A percentile compares a stretch with the other conserved stretches of the same genome.
Conservation (phyloP, 2,888 invertebrate genomes). For the Allacma fusca region DNA sequence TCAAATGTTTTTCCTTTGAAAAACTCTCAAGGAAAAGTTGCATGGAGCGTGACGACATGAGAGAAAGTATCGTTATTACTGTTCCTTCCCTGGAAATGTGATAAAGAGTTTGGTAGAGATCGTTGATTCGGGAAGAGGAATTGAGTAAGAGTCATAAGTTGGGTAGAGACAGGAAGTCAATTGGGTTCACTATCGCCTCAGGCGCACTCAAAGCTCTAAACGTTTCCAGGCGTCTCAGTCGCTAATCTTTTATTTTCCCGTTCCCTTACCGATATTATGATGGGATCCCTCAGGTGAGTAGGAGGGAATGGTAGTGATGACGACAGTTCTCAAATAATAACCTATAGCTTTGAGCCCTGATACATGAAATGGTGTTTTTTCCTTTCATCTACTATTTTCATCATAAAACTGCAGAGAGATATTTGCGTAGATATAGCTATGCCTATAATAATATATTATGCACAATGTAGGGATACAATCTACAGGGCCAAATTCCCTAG, state of each 20-base stretch:
- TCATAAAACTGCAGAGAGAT: no score
- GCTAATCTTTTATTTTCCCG: constrained; percentile 11
- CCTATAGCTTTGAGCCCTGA: neutral
- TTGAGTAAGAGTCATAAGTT: neutral
- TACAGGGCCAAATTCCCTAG: no score
- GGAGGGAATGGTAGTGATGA: neutral
- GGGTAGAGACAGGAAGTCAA: neutral
- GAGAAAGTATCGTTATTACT: no score
- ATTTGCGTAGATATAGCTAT: no score
- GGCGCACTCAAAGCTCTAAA: neutral
- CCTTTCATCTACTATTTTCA: neutral
- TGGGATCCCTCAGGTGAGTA: constrained; percentile 4
- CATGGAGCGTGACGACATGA: no score
- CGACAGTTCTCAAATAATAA: neutral
- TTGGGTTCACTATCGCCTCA: neutral
- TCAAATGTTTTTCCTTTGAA: no score
- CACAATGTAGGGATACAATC: no score
- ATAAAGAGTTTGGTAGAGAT: neutral
- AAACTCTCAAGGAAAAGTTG: no score
- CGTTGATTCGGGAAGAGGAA: neutral
- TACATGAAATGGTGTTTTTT: neutral
- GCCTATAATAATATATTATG: no score
- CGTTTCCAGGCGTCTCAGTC: neutral
- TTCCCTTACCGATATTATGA: neutral
- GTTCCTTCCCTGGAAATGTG: no score